Base-by-base conservation (phyloP, 2,888 invertebrate species). In the Dascillus cervinus region DNA sequence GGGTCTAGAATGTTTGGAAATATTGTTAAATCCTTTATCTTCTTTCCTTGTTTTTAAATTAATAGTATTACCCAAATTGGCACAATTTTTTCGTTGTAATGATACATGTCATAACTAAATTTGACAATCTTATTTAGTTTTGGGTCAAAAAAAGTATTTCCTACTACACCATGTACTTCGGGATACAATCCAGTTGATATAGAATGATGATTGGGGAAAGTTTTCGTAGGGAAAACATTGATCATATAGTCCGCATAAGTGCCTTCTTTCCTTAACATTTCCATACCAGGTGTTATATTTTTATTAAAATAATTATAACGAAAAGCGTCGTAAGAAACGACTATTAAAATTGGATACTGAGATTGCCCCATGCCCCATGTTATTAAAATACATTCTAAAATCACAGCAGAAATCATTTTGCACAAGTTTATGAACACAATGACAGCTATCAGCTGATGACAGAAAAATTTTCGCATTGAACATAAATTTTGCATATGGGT, bases 191-290 rank as follows among this genome's bases (percentile, higher is more conserved):
- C 82, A 13, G 79, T 85, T 0, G 75, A 77, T 31, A 84, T 76
- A 1, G 79, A 71, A 50, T 77, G 77, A 60, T 84, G 84, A 62
- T 84, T 84, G 1, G 82, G 79, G 52, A 79, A 79, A 1, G 84
- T 85, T 62, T 79, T 79, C 1, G 83, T 82, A 0, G 75, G 71
- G 53, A 79, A 80, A 21, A 75, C 70, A 50, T 75, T 77, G 24
- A 63, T 60, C 64, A 80, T 69, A 47, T 72, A 71, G 35, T 73
- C 71, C 0, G 75, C 65, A 41, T 69, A 64, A 3, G 74, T 71
- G 3, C 82, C 79, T 33, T 67, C 53, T 8, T 58, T 50, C 21
- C 70, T 70, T 22, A 84, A 50, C 30, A 60, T 57, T 23, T 72
- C 64, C 62, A 83, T 67, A 44, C 70, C 70, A 0, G 78, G 74